Base-by-base conservation (phyloP, 2,888 invertebrate genomes). In the Volucella bombylans region DNA sequence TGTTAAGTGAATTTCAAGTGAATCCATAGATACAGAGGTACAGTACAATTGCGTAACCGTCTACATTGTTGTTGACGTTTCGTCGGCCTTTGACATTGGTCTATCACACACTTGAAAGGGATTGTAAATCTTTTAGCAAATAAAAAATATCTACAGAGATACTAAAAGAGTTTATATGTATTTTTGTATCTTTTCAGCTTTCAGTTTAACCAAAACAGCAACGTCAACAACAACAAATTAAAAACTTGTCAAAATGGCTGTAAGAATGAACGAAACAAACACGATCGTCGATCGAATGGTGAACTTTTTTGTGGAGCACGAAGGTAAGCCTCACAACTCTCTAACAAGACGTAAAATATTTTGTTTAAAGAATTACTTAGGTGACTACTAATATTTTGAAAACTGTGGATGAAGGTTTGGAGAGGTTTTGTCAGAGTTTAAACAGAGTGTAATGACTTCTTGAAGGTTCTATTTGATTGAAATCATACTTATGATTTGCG, bases 231-330 rank as follows among this genome's bases (percentile, higher is more conserved):
- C 67, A 65, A 50, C 23, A 23, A 50, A 10, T 15, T 9, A 11
- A 15, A 49, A n/a, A 67, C 52, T 50, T 64, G 57, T 78, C 68
- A 47, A 87, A 80, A 91, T 91, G 91, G 88, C 91, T 78, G 86
- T 89, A 65, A 88, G 89, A 87, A 89, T 91, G 78, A 91, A 91
- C 87, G 90, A 90, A 82, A 90, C 91, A 47, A 88, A 89, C 47
- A 90, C 91, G 55, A 90, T 91, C 54, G 91, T 91, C 72, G 92
- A 92, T 87, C 89, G 90, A 9, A 89, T 92, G 89, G 91, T 92
- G 52, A 90, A 91, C 86, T 92, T 92, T 87, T 90, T 92, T 76
- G 91, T 92, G 50, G 90, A 90, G 82, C 91, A 92, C 87, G 91
- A 92, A 89, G 92, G 92, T 89, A 85, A 90, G 87, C 89, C 10